A percentile compares a stretch with the other conserved stretches of the same genome.
Evolutionary conservation across 92 coral and sea anemone species (phyloP).

Genomic region (Paragorgia papillata): DNA sequence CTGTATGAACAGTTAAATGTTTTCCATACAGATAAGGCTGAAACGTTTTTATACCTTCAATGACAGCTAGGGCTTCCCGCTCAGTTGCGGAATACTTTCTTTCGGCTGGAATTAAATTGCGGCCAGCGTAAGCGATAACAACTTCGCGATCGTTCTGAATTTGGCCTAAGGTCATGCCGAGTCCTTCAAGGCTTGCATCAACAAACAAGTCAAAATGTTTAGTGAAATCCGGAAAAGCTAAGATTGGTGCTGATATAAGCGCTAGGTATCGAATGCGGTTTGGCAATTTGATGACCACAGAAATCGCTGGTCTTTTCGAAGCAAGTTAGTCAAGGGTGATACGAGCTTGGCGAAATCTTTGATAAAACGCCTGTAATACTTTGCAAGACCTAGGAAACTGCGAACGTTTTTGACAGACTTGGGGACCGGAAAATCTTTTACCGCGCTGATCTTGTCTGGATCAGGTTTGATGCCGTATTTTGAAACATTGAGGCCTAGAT

Average conservation of each 20-base stretch:
- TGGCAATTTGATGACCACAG: conserved; percentile 51
- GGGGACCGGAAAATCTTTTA: conserved; percentile 51
- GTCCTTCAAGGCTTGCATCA: conserved; percentile 55
- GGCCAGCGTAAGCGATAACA: conserved; percentile 59
- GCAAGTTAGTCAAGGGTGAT: conserved; percentile 52
- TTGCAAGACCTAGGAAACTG: conserved; percentile 61
- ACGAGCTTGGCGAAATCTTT: conserved; percentile 56
- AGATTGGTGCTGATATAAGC: conserved; percentile 50
- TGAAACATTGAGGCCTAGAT: conserved; percentile 63
- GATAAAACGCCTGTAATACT: conserved; percentile 63
- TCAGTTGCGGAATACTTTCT: conserved; percentile 56
- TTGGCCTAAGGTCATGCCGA: conserved; percentile 61
- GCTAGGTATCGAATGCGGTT: conserved; percentile 42
- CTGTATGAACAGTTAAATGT: conserved; percentile 52
- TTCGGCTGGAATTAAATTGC: conserved; percentile 49
- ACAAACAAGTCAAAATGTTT: conserved; percentile 42
- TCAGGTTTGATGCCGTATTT: conserved; percentile 56
- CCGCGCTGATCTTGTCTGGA: conserved; percentile 53
- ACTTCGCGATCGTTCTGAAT: conserved; percentile 36
- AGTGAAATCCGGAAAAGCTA: conserved; percentile 61
- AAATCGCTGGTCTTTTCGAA: conserved; percentile 50
- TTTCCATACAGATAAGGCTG: conserved; percentile 46
- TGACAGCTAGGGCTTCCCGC: conserved; percentile 57
- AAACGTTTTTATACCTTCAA: conserved; percentile 51
- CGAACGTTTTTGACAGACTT: conserved; percentile 48